A percentile compares a stretch with the other conserved stretches of the same genome.
These are phyloP conservation scores for Epinephelus awoara DNA, from an alignment of 2,797 vertebrate genomes.

Conservation along the genomic window DNA sequence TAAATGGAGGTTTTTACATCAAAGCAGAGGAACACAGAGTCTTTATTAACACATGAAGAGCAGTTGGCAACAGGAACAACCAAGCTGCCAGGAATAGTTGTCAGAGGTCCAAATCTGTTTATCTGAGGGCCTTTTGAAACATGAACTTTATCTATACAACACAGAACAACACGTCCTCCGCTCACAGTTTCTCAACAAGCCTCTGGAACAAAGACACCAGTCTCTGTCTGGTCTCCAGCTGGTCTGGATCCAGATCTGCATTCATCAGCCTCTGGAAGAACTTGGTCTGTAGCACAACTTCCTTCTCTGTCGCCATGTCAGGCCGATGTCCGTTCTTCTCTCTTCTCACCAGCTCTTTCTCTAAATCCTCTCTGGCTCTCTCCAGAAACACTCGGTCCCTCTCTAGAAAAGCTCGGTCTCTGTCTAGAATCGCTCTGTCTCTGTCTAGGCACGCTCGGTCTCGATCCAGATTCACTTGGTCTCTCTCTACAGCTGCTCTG, in stretches of 20 bases:
- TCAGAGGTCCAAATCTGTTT: not conserved
- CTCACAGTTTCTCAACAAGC: conserved; percentile 47
- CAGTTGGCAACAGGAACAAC: not conserved
- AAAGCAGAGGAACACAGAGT: not conserved
- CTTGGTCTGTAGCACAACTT: conserved; percentile 27
- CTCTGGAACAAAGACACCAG: conserved; percentile 61
- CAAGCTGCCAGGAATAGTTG: not conserved
- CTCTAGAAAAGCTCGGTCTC: conserved; percentile 39
- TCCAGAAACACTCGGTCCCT: conserved; percentile 65
- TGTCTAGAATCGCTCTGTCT: not conserved
- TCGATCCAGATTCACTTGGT: too few relatives aligned
- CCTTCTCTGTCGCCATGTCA: conserved; percentile 10
- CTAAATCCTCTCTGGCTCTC: conserved; percentile 60
- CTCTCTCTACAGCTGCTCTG: conserved; percentile 6
- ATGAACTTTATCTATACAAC: too few relatives aligned
- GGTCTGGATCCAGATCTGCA: conserved; percentile 33
- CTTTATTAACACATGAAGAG: not conserved
- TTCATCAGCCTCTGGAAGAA: conserved; percentile 30
- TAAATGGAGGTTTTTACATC: not conserved
- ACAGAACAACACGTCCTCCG: too few relatives aligned
- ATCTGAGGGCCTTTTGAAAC: not conserved
- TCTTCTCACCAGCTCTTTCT: conserved; percentile 55
- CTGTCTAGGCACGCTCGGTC: conserved; percentile 3
- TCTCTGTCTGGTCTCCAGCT: conserved; percentile 64
- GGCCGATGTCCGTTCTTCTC: conserved; percentile 9